These are phyloP conservation scores for Pachycephala philippinensis DNA, from an alignment of 2,113 vertebrate genomes.

Conservation along the genomic window DNA sequence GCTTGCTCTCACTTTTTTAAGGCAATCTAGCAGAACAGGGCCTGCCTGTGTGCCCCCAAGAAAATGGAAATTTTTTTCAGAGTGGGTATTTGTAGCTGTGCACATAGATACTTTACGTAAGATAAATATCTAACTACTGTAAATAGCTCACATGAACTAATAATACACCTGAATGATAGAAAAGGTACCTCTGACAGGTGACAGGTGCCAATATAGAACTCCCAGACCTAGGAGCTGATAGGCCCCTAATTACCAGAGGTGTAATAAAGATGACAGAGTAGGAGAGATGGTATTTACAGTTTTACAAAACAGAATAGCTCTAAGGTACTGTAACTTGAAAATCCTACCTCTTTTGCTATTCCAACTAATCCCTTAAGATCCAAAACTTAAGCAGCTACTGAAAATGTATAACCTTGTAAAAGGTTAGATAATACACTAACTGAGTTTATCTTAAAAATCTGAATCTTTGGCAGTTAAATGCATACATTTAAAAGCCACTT, in stretches of 20 bases:
- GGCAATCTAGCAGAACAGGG: not conserved
- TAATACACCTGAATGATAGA: not conserved
- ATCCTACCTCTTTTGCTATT: not conserved
- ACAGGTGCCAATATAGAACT: not conserved
- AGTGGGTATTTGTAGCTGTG: not conserved
- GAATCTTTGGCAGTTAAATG: not conserved
- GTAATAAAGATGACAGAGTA: not conserved
- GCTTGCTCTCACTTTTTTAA: not conserved
- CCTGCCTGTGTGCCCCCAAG: accelerated
- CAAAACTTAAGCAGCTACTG: not conserved
- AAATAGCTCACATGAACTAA: not conserved
- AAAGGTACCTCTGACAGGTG: not conserved
- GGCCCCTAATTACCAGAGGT: not conserved
- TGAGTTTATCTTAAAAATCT: not conserved
- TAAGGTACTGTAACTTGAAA: not conserved
- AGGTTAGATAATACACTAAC: not conserved
- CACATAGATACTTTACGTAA: not conserved
- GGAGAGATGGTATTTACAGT: not conserved
- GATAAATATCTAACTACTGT: not conserved
- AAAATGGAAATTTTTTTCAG: not conserved
- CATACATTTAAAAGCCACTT: not conserved
- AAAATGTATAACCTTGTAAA: not conserved
- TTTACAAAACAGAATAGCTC: not conserved
- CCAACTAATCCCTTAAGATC: not conserved
- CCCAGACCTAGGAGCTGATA: not conserved